These are phyloP conservation scores for Lampris incognitus DNA, from an alignment of 2,113 vertebrate species.

Conservation along the genomic window DNA sequence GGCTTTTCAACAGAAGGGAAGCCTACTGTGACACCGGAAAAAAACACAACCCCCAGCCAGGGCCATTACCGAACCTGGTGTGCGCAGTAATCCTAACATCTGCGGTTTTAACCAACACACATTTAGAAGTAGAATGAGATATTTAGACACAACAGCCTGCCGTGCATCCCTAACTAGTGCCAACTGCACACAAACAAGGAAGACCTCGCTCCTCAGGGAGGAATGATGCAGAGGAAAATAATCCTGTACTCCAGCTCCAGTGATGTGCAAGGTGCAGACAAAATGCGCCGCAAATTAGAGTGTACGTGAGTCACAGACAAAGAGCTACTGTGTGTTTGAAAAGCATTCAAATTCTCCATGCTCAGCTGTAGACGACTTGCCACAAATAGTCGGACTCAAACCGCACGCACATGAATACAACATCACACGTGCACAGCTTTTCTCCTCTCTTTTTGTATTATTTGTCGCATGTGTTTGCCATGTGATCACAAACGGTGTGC, in stretches of 20 bases:
- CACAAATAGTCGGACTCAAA: conserved; percentile 2
- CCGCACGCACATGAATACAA: neutral
- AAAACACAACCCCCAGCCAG: neutral
- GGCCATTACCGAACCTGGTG: too few relatives aligned
- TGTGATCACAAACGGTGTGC: neutral
- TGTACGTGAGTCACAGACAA: neutral
- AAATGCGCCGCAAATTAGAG: conserved; percentile 3
- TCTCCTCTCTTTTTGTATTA: conserved; percentile 10
- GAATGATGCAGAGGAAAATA: too few relatives aligned
- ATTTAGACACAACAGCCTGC: neutral
- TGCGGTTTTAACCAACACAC: too few relatives aligned
- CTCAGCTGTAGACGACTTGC: too few relatives aligned
- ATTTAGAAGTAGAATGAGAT: too few relatives aligned
- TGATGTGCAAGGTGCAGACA: neutral
- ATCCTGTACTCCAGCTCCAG: too few relatives aligned
- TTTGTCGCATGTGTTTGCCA: conserved; percentile 15
- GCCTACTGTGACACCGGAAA: neutral
- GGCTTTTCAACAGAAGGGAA: conserved; percentile 5
- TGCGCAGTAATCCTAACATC: too few relatives aligned
- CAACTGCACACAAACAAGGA: too few relatives aligned
- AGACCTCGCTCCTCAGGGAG: too few relatives aligned
- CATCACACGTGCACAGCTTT: neutral
- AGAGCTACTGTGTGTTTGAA: neutral
- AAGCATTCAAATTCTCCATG: too few relatives aligned
- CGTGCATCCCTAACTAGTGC: conserved; percentile 14